phyloP scores from a whole-genome alignment of 2,797 vertebrate species.

The Phoebastria nigripes region DNA sequence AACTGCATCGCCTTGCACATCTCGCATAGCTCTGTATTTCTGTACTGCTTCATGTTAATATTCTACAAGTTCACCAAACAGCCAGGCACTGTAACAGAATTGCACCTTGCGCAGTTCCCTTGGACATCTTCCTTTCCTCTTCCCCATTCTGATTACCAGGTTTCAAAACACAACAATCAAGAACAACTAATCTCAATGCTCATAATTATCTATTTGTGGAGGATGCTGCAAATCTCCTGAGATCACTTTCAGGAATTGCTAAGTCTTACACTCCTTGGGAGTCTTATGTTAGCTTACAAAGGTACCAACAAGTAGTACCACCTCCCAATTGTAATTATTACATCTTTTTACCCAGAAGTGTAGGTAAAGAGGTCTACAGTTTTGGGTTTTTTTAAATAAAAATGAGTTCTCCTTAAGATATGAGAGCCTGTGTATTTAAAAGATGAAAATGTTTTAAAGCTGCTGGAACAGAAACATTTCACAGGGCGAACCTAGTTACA shows the following conservation, averaged over 20 bases:
- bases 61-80: fast-evolving
- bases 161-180: neutral
- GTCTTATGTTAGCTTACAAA: neutral
- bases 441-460: neutral
- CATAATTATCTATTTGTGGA: fast-evolving
- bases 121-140: too few relatives aligned
- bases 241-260: neutral
- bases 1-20: too few relatives aligned
- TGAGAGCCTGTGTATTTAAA: neutral
- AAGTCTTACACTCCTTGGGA: too few relatives aligned
- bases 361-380: neutral
- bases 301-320: neutral
- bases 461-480: neutral
- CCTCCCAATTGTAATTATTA: too few relatives aligned
- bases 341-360: neutral
- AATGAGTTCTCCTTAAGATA: neutral
- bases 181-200: neutral
- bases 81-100: fast-evolving
- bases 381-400: neutral
- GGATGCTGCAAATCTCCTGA: neutral
- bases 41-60: fast-evolving
- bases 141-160: fast-evolving
- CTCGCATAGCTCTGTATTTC: fast-evolving
- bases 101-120: fast-evolving
- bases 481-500: neutral